Evolutionary conservation across 1,140 invertebrate genomes (phyloP), one percentile per base, ranked within the genome.

Genomic region (Temnothorax nylanderi): DNA sequence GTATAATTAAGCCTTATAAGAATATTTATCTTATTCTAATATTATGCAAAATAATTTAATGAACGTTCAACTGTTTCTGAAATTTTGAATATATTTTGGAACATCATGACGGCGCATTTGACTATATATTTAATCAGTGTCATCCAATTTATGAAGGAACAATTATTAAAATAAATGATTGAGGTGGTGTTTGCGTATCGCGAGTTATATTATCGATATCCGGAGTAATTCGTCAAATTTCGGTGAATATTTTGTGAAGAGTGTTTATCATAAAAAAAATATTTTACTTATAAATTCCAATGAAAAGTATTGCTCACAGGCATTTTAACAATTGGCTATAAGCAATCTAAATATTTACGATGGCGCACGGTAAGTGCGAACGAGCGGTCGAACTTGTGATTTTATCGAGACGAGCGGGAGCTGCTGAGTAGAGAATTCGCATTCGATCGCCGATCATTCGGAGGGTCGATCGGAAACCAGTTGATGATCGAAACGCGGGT

Each of bases 401-500:
- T 41, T 75, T 58, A 84, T 82, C 80, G 8, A 13, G 21, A 82
- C 51, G 10, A 72, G 41, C 62, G 37, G 34, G 5, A 49, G 34
- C 10, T 3, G 34, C 10, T 3, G 51, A 60, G 3, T 58, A 10
- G 54, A 74, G 80, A 82, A 75, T 75, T 81, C 37, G n/a, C 60
- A 21, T 85, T 87, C 49, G 26, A 74, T 87, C 69, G 4, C n/a
- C 10, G 37, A 49, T 21, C 44, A 26, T 60, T 18, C 51, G 34
- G 51, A 11, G 72, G 47, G 44, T 85, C 37, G 44, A 88, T 88
- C 44, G 75, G 41, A 64, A 69, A 69, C 32, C 72, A 32, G 44
- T 78, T 37, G 54, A 71, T n/a, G 26, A 47, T 51, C 80, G 26
- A 26, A 65, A 16, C 34, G 71, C 41, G 81, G 32, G 72, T 76